Conservation (phyloP, 2,113 vertebrate genomes). For the Psilopsiagon aymara region DNA sequence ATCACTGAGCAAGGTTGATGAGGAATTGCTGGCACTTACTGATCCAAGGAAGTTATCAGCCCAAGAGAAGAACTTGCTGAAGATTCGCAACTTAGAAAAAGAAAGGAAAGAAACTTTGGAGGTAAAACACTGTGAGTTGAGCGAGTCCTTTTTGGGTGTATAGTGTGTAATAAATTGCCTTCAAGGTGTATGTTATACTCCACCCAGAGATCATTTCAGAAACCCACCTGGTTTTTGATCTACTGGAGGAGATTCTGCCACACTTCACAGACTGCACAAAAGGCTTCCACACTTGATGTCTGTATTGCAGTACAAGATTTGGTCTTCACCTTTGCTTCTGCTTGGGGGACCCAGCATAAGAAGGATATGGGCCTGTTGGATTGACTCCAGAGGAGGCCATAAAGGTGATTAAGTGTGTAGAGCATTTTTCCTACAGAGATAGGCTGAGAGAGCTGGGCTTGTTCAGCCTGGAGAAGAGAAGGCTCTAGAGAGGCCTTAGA, state of each 20-base stretch:
- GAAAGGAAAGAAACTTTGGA: slow-evolving; percentile 87
- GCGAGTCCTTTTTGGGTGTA: neutral
- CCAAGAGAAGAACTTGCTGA: slow-evolving; percentile 82
- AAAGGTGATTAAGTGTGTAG: neutral
- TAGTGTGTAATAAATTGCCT: neutral
- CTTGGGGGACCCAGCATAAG: neutral
- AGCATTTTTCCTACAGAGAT: neutral
- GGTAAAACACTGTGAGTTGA: slow-evolving; percentile 64
- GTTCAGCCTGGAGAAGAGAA: neutral
- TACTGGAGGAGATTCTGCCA: neutral
- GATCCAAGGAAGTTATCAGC: slow-evolving; percentile 71
- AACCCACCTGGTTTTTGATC: neutral
- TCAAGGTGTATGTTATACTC: neutral
- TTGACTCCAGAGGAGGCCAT: neutral
- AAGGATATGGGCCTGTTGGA: neutral
- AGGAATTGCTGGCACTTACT: slow-evolving; percentile 53
- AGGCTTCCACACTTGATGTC: neutral
- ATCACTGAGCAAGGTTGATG: slow-evolving; percentile 51
- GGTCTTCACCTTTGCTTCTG: neutral
- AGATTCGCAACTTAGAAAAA: slow-evolving; percentile 85
- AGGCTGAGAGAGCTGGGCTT: neutral
- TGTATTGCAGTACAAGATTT: neutral
- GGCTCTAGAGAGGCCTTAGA: neutral
- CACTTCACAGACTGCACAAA: neutral
- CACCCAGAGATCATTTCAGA: neutral